These are phyloP conservation scores for Acanthosepion pharaonis DNA, from an alignment of 2,888 invertebrate species.

Conservation along the genomic window DNA sequence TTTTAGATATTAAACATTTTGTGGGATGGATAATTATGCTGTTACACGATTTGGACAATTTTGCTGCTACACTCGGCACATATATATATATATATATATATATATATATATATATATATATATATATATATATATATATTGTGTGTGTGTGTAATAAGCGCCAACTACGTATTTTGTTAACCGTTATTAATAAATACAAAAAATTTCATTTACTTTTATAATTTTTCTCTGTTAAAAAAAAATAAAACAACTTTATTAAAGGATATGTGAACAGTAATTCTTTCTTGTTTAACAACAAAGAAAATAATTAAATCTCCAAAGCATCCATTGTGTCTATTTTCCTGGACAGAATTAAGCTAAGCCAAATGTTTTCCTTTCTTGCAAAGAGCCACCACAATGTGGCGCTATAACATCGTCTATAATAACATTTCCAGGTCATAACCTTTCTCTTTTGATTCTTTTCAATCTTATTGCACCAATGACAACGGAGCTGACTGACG, in stretches of 20 bases:
- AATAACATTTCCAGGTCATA: slow-evolving; percentile 11
- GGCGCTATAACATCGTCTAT: slow-evolving; percentile 2
- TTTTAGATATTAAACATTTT: no score
- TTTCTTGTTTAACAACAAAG: neutral
- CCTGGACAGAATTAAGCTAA: neutral
- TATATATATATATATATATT: no score
- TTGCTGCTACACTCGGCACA: no score
- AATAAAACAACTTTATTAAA: neutral
- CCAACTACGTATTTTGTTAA: no score
- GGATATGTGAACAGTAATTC: neutral
- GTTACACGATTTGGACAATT: no score
- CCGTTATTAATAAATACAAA: no score
- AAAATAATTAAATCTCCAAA: neutral
- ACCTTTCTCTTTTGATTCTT: neutral
- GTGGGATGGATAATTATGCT: no score
- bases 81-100: no score
- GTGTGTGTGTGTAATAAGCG: no score
- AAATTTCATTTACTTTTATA: no score
- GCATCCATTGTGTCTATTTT: neutral
- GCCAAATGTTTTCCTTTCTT: neutral
- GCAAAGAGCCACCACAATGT: neutral
- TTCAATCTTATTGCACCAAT: neutral
- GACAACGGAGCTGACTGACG: neutral
- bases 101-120: no score
- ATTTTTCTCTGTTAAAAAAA: neutral